Evolutionary conservation across 2,797 vertebrate species (phyloP).

Genomic region (Melanotaenia parkinsoni): DNA sequence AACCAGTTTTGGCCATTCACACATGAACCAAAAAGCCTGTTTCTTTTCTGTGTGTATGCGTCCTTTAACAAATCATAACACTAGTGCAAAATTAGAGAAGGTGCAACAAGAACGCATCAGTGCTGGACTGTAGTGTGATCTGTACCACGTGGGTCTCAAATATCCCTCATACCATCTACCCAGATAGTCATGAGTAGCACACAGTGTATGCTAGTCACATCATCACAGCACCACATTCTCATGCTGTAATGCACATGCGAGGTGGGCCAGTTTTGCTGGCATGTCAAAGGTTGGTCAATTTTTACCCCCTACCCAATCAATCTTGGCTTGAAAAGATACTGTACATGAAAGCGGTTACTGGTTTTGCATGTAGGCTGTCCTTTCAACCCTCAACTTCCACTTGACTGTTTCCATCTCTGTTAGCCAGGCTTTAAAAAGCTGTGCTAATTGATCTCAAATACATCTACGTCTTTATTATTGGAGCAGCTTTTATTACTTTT

Average conservation of each 20-base stretch:
- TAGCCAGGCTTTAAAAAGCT: slow-evolving; percentile 29
- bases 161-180: not conserved
- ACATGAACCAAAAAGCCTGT: not conserved
- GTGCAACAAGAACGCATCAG: not conserved
- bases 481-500: not conserved
- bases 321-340: not conserved
- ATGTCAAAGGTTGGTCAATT: not conserved
- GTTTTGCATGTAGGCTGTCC: slow-evolving; percentile 1
- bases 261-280: not conserved
- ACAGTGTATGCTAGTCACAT: too few relatives aligned
- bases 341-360: slow-evolving; percentile 6
- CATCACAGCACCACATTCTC: not conserved
- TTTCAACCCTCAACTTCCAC: slow-evolving; percentile 19
- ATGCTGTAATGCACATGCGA: not conserved
- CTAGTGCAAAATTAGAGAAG: not conserved
- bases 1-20: too few relatives aligned
- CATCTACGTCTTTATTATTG: not conserved
- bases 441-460: slow-evolving; percentile 40
- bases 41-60: not conserved
- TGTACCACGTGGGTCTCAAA: not conserved
- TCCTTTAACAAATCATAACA: not conserved
- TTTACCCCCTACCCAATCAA: not conserved
- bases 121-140: not conserved
- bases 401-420: slow-evolving; percentile 30
- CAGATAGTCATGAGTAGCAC: not conserved